phyloP scores from a whole-genome alignment of 2,113 vertebrate species.

The Ondatra zibethicus region DNA sequence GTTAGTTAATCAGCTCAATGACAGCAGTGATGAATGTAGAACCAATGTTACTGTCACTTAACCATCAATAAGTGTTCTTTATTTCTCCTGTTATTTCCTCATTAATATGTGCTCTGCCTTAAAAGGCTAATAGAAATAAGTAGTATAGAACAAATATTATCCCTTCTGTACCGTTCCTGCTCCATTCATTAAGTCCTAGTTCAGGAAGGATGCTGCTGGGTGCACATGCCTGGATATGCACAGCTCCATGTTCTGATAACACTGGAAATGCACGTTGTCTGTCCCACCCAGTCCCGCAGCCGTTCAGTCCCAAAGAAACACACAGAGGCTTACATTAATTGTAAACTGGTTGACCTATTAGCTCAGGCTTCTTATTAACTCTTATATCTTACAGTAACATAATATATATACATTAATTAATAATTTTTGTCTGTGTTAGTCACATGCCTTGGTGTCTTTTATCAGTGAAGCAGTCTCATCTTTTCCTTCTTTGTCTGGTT shows the following conservation, averaged over 20 bases:
- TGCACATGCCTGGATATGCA: background rate
- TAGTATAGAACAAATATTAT: background rate
- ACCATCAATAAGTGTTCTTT: background rate
- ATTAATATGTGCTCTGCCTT: background rate
- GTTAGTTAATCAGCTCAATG: background rate
- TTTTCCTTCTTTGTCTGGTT: no score
- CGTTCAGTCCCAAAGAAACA: no score
- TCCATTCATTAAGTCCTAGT: background rate
- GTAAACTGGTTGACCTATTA: no score
- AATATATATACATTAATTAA: no score
- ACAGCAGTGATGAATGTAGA: background rate
- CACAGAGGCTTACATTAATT: no score
- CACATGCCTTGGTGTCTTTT: no score
- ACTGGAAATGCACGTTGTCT: background rate
- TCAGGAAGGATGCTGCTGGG: background rate
- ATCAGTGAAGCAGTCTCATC: no score
- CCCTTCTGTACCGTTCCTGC: rapidly evolving
- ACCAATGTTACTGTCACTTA: background rate
- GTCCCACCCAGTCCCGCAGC: no score
- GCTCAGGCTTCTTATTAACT: no score
- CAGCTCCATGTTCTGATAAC: background rate
- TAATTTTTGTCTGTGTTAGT: no score
- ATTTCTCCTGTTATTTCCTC: background rate
- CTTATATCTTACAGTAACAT: no score
- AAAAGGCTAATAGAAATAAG: background rate